Conservation (phyloP, 2,797 vertebrate genomes). For the Calcarius lapponicus region DNA sequence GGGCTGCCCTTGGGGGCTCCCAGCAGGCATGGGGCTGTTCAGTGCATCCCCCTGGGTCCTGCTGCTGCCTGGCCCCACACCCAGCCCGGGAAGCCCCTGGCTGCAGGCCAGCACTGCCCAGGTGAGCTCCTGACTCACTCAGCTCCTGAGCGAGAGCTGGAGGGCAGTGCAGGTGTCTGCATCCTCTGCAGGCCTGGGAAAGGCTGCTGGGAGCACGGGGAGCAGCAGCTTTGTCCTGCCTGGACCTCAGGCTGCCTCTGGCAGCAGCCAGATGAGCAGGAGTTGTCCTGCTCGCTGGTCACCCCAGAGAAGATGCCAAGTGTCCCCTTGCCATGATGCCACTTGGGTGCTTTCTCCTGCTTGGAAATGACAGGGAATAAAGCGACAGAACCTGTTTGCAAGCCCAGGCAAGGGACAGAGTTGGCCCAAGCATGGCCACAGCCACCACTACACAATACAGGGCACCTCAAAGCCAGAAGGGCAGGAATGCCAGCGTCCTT, state of each 20-base stretch:
- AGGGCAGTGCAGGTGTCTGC: neutral
- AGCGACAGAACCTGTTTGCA: neutral
- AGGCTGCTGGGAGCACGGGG: neutral
- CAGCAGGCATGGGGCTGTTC: rapidly evolving
- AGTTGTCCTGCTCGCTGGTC: rapidly evolving
- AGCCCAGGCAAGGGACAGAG: neutral
- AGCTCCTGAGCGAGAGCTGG: neutral
- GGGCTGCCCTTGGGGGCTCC: neutral
- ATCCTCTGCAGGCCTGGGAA: neutral
- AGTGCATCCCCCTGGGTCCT: neutral
- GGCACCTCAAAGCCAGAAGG: neutral
- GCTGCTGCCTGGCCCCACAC: neutral
- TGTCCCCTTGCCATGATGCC: neutral
- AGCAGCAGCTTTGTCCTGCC: neutral
- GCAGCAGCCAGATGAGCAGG: neutral
- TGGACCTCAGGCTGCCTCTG: neutral
- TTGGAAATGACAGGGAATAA: neutral
- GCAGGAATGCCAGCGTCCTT: neutral
- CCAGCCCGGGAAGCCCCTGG: neutral
- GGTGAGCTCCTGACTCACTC: neutral
- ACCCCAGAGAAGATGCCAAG: neutral
- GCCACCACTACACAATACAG: rapidly evolving
- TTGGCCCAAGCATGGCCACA: neutral
- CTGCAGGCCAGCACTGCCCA: neutral
- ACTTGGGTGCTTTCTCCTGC: neutral